Conservation (phyloP, 2,888 invertebrate species). For the Tigriopus californicus region DNA sequence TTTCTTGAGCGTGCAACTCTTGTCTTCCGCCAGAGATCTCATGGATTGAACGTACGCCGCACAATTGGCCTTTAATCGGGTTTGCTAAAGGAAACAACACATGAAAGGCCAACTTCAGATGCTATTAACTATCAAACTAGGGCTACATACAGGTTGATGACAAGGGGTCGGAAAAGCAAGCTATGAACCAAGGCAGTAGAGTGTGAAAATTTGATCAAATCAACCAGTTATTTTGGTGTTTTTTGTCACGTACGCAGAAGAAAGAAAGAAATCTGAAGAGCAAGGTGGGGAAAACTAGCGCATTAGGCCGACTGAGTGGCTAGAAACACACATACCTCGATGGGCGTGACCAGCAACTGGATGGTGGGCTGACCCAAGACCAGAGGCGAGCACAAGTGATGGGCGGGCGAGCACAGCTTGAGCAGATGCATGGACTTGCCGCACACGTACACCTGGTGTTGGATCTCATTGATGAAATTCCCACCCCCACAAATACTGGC, state of each 20-base stretch:
- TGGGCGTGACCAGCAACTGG: background rate
- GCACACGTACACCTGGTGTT: conserved; percentile 5
- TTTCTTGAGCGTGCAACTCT: background rate
- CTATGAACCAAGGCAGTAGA: no score
- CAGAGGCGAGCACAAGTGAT: conserved; percentile 1
- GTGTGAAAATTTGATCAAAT: no score
- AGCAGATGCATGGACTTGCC: conserved; percentile 11
- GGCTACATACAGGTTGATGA: no score
- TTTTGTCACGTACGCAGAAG: no score
- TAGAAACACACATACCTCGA: background rate
- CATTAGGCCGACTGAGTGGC: no score
- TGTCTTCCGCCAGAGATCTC: background rate
- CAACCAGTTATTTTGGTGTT: no score
- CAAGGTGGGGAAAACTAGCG: no score
- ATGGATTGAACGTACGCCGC: background rate
- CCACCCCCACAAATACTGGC: conserved; percentile 3
- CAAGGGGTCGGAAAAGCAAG: no score
- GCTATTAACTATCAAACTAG: no score
- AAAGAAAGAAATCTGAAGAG: no score
- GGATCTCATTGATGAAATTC: background rate
- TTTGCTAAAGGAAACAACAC: no score
- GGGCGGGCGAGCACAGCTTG: background rate
- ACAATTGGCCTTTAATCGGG: background rate
- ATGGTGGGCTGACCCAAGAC: background rate
- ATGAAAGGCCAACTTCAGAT: no score